A percentile compares a stretch with the other conserved stretches of the same genome.
These are phyloP conservation scores for Lepisosteus oculatus DNA, from an alignment of 2,113 vertebrate species.

Conservation along the genomic window DNA sequence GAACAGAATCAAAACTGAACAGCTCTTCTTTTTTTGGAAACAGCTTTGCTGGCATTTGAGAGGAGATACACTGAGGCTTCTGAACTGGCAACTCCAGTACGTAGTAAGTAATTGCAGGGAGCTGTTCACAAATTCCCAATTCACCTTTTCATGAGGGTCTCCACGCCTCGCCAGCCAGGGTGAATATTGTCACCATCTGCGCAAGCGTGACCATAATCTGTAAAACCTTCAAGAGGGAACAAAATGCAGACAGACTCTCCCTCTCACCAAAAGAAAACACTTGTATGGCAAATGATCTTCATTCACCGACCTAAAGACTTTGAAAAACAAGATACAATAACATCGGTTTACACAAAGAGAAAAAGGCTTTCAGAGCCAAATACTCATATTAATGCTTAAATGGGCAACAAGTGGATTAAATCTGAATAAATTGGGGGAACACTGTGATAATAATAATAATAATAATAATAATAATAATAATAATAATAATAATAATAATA, in stretches of 20 bases:
- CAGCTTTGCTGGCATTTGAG: no score
- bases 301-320: neutral
- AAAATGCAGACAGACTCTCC: neutral
- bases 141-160: slow-evolving; percentile 20
- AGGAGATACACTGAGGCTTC: no score
- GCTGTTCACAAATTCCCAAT: slow-evolving; percentile 35
- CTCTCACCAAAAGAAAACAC: slow-evolving; percentile 17
- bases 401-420: neutral
- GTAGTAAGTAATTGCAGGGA: neutral
- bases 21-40: no score
- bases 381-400: neutral
- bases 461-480: no score
- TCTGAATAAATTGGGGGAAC: no score
- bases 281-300: slow-evolving; percentile 11
- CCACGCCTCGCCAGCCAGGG: slow-evolving; percentile 1
- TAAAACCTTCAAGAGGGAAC: slow-evolving; percentile 17
- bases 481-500: no score
- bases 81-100: no score
- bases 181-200: slow-evolving; percentile 19
- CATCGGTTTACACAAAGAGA: no score
- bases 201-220: slow-evolving; percentile 34
- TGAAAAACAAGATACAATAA: no score
- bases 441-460: no score
- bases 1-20: no score
- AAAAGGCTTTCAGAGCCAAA: no score